phyloP scores from a whole-genome alignment of 2,888 invertebrate genomes.

The Machimus rusticus region DNA sequence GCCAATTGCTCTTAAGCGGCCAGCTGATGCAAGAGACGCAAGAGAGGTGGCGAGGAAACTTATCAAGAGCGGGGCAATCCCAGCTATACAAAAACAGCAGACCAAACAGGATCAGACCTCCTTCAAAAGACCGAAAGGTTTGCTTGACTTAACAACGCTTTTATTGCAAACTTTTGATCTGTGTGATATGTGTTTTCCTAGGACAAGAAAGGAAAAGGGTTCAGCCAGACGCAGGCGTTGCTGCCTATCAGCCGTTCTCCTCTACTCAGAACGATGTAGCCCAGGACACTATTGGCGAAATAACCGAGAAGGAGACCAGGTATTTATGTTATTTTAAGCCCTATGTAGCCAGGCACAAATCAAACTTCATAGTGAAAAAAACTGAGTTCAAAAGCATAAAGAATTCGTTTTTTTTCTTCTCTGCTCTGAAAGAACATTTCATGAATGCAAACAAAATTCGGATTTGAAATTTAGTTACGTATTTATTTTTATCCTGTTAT shows the following conservation, averaged over 20 bases:
- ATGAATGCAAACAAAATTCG: too few species aligned
- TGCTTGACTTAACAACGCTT: neutral
- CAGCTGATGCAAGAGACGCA: constrained; percentile 90
- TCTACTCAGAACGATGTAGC: constrained; percentile 81
- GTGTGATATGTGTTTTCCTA: constrained; percentile 48
- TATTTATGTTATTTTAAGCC: neutral
- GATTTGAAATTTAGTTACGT: too few species aligned
- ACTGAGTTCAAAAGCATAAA: too few species aligned
- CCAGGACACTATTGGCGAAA: constrained; percentile 73
- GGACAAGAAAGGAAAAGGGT: constrained; percentile 76
- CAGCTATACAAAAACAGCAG: constrained; percentile 83
- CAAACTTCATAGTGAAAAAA: too few species aligned
- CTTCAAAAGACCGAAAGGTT: constrained; percentile 85
- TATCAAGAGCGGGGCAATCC: constrained; percentile 91
- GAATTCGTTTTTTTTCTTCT: too few species aligned
- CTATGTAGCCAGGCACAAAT: too few species aligned
- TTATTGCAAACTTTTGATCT: neutral
- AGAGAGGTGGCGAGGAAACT: constrained; percentile 93
- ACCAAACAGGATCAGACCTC: constrained; percentile 87
- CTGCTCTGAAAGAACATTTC: too few species aligned
- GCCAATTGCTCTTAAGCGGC: constrained; percentile 80
- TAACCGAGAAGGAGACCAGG: constrained; percentile 68
- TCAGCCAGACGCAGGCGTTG: constrained; percentile 73
- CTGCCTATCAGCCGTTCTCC: constrained; percentile 91
- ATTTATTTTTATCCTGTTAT: too few species aligned